Base-by-base conservation (phyloP, 1,140 invertebrate genomes). In the Lucilia sericata region DNA sequence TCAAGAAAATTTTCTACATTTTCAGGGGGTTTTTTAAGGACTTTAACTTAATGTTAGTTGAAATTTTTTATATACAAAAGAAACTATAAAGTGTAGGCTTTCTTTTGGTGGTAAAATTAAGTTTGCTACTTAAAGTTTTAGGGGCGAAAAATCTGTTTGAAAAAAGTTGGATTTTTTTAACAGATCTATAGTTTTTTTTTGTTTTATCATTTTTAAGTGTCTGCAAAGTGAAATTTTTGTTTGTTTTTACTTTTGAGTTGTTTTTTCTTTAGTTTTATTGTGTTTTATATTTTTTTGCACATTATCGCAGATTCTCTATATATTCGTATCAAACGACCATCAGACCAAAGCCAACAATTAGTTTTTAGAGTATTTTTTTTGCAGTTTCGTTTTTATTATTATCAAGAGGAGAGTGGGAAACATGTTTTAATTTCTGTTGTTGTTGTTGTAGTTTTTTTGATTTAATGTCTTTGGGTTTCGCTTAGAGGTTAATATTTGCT, bases 291-390 rank as follows among this genome's bases (percentile, higher is more conserved):
- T 70, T 49, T 80, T 80, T 80, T 80, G 76, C 76, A 80, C 42
- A 80, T 80, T 80, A 80, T 80, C 76, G 76, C 76, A 80, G n/a
- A 80, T 80, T 80, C 76, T 78, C 34, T 49, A 42, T 49, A 80
- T n/a, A 49, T 80, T 80, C 76, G 76, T 80, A 80, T 80, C 76
- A 80, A 80, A 49, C 76, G 76, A 80, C 76, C 34, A 78, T 78
- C 34, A 78, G 34, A 80, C 42, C 76, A 80, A 17, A 51, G 76
- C 76, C 76, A 80, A 51, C 21, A 51, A 80, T 80, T 80, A 80
- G 42, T 80, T 80, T 80, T 80, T 70, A 70, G 65, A 70, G 65
- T 70, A 19, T 60, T n/a, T 60, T 60, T n/a, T 60, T n/a, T n/a
- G 25, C 25, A 30, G 14, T 60, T 17, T 60, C n/a, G 17, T 60